These are phyloP conservation scores for Limnephilus marmoratus DNA, from an alignment of 2,888 invertebrate genomes.

Conservation along the genomic window DNA sequence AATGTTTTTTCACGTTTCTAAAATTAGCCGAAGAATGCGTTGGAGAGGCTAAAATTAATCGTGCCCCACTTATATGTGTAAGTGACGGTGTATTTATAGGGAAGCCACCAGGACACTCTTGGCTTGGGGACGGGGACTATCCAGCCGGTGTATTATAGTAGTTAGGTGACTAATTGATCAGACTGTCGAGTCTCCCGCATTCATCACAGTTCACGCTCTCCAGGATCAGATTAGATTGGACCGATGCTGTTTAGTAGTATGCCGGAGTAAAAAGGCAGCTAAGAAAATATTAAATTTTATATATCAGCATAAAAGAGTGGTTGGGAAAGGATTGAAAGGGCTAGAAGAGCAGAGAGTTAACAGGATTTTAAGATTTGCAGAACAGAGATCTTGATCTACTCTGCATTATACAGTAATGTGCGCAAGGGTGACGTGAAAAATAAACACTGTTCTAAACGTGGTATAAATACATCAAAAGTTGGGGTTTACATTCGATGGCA, in stretches of 20 bases:
- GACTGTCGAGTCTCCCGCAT: slow-evolving; percentile 15
- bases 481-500: too few species aligned
- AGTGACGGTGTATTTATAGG: slow-evolving; percentile 57
- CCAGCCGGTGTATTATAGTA: background rate
- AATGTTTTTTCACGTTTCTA: slow-evolving; percentile 8
- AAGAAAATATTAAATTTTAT: background rate
- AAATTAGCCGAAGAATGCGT: slow-evolving; percentile 37
- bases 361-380: too few species aligned
- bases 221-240: slow-evolving; percentile 19
- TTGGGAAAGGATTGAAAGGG: too few species aligned
- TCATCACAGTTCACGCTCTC: slow-evolving; percentile 25
- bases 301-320: too few species aligned
- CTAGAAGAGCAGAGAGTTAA: too few species aligned
- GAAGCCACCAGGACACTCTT: slow-evolving; percentile 5
- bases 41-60: slow-evolving; percentile 53
- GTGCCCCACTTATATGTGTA: slow-evolving; percentile 60
- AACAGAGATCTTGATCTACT: too few species aligned
- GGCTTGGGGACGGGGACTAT: background rate
- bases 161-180: slow-evolving; percentile 43
- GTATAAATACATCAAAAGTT: too few species aligned
- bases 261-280: background rate
- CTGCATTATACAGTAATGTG: too few species aligned
- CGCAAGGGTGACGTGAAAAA: background rate
- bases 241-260: background rate
- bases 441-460: background rate